Conservation (phyloP, 2,888 invertebrate genomes). For the Ecliptopera silaceata region DNA sequence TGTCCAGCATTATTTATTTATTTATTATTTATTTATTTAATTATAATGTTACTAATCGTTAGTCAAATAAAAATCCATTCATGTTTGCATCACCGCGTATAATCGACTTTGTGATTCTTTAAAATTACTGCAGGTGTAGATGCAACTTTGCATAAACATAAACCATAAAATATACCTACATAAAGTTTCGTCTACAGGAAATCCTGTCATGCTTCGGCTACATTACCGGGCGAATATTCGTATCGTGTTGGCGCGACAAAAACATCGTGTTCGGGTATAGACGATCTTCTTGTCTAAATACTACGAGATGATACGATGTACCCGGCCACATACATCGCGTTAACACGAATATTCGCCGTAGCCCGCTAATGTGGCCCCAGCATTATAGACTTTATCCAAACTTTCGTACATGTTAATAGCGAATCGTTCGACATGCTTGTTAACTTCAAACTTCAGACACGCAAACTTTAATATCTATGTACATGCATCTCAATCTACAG, state of each 20-base stretch:
- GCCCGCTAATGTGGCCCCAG: no score
- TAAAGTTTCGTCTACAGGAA: background rate
- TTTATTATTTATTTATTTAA: no score
- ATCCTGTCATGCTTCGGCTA: no score
- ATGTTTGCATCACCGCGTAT: constrained; percentile 1
- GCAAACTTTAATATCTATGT: constrained; percentile 38
- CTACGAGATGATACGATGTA: no score
- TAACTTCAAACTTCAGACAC: constrained; percentile 51
- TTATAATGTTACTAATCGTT: no score
- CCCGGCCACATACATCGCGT: no score
- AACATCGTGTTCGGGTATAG: no score
- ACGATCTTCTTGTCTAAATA: no score
- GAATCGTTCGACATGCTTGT: constrained; percentile 45
- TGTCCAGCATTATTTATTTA: no score
- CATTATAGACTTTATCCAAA: constrained; percentile 23
- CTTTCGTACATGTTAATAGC: constrained; percentile 26
- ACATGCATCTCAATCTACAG: constrained; percentile 33
- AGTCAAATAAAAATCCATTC: constrained; percentile 20
- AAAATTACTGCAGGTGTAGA: background rate
- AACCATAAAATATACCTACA: background rate
- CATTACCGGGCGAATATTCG: no score
- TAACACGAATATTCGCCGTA: no score
- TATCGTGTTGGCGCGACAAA: no score
- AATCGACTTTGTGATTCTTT: background rate
- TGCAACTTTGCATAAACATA: background rate